Percentiles rank a stretch among this genome's conserved stretches.
These are phyloP conservation scores for Melanogrammus aeglefinus DNA, from an alignment of 2,797 vertebrate species.

Conservation along the genomic window DNA sequence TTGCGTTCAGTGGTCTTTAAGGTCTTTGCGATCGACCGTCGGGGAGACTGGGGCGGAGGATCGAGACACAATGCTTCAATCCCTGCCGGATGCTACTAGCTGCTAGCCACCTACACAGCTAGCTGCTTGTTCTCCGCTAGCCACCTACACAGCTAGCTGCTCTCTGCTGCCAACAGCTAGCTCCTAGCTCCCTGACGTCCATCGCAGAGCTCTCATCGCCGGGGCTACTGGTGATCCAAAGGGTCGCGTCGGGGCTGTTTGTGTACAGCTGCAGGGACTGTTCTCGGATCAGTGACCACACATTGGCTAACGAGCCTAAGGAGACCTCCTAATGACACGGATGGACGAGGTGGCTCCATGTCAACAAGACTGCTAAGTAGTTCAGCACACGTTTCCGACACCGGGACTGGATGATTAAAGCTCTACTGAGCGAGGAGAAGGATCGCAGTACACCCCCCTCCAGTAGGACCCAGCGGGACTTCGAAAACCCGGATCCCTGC, in stretches of 20 bases:
- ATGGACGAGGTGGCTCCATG: slow-evolving; percentile 54
- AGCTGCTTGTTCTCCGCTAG: not conserved
- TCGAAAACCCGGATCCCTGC: too few relatives aligned
- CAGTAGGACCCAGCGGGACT: too few relatives aligned
- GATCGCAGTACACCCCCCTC: not conserved
- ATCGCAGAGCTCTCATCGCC: not conserved
- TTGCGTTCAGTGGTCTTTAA: not conserved
- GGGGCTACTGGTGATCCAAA: not conserved
- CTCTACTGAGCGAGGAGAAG: not conserved
- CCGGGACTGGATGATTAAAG: not conserved
- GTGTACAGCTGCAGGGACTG: not conserved
- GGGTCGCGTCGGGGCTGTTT: not conserved
- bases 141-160: not conserved
- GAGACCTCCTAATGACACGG: slow-evolving; percentile 20
- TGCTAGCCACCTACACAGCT: not conserved
- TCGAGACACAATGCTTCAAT: not conserved
- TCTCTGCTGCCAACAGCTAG: not conserved
- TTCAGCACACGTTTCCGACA: slow-evolving; percentile 21
- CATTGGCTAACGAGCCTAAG: not conserved
- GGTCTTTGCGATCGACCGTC: not conserved
- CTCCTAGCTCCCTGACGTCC: not conserved
- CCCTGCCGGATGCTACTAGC: not conserved
- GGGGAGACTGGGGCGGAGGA: not conserved
- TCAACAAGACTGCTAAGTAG: slow-evolving; percentile 26
- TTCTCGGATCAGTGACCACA: not conserved